A percentile compares a stretch with the other conserved stretches of the same genome.
Conservation (phyloP, 2,797 vertebrate genomes). For the Acrocephalus scirpaceus region DNA sequence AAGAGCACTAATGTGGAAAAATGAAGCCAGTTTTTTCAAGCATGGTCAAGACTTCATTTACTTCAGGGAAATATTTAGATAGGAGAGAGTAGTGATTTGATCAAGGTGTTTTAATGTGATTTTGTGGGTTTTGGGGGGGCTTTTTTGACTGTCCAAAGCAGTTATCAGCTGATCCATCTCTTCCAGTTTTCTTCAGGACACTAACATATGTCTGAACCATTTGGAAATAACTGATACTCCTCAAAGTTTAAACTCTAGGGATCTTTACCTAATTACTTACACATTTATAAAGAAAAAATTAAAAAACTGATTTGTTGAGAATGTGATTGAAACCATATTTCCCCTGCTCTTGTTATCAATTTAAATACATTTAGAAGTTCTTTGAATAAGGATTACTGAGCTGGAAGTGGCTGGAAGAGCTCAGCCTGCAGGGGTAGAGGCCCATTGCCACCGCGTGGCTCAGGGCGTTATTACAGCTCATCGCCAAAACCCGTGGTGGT, state of each 20-base stretch:
- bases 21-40: not conserved
- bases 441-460: constrained; percentile 70
- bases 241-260: constrained; percentile 48
- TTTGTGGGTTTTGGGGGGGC: not conserved
- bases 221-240: constrained; percentile 50
- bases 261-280: constrained; percentile 65
- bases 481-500: not conserved
- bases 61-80: constrained; percentile 21
- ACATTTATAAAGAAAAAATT: constrained; percentile 48
- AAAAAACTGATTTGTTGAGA: constrained; percentile 20
- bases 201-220: constrained; percentile 50
- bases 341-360: not conserved
- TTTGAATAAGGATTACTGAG: not conserved
- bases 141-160: not conserved
- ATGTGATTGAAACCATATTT: constrained; percentile 60
- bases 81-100: constrained; percentile 8
- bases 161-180: constrained; percentile 52
- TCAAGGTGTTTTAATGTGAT: constrained; percentile 33
- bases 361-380: constrained; percentile 37
- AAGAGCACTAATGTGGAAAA: not conserved
- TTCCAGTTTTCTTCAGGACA: constrained; percentile 43
- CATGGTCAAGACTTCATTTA: not conserved
- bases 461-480: not conserved
- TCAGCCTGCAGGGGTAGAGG: not conserved
- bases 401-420: not conserved